Evolutionary conservation across 2,888 invertebrate species (phyloP).

Genomic region (Elmis aenea): DNA sequence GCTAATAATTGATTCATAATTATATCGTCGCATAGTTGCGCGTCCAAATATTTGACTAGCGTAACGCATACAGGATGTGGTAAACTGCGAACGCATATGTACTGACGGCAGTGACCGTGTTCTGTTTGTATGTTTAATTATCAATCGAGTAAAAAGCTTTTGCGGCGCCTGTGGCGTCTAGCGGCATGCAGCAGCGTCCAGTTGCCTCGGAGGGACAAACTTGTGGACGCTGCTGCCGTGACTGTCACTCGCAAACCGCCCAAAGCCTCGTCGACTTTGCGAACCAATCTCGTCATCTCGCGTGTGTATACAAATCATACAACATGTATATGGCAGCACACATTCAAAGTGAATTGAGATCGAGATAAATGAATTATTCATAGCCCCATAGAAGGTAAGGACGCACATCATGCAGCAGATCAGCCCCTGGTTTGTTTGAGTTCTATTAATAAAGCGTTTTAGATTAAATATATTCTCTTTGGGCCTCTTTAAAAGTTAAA

Average conservation of each 20-base stretch:
- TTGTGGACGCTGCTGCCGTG: slow-evolving; percentile 21
- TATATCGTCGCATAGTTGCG: slow-evolving; percentile 23
- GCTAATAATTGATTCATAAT: slow-evolving; percentile 34
- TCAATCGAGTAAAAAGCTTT: slow-evolving; percentile 32
- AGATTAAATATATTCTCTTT: slow-evolving; percentile 42
- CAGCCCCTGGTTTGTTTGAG: slow-evolving; percentile 38
- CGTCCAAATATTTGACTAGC: slow-evolving; percentile 24
- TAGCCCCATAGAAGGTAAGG: slow-evolving; percentile 40
- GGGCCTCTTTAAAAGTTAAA: slow-evolving; percentile 39
- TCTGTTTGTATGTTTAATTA: slow-evolving; percentile 25
- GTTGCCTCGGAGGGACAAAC: slow-evolving; percentile 16
- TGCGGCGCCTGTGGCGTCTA: slow-evolving; percentile 30
- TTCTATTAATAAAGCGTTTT: slow-evolving; percentile 43
- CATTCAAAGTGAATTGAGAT: slow-evolving; percentile 44
- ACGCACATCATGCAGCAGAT: slow-evolving; percentile 36
- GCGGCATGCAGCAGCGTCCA: slow-evolving; percentile 29
- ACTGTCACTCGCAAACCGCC: slow-evolving; percentile 32
- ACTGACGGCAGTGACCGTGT: too few relatives aligned
- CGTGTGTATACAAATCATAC: slow-evolving; percentile 39
- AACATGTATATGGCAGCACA: slow-evolving; percentile 41
- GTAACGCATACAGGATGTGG: slow-evolving; percentile 7
- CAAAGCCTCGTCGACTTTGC: slow-evolving; percentile 35
- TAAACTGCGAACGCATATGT: neutral
- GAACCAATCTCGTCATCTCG: slow-evolving; percentile 34
- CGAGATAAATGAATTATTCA: slow-evolving; percentile 45